A percentile compares a stretch with the other conserved stretches of the same genome.
phyloP scores from a whole-genome alignment of 2,113 vertebrate genomes.

The Penelope pileata region DNA sequence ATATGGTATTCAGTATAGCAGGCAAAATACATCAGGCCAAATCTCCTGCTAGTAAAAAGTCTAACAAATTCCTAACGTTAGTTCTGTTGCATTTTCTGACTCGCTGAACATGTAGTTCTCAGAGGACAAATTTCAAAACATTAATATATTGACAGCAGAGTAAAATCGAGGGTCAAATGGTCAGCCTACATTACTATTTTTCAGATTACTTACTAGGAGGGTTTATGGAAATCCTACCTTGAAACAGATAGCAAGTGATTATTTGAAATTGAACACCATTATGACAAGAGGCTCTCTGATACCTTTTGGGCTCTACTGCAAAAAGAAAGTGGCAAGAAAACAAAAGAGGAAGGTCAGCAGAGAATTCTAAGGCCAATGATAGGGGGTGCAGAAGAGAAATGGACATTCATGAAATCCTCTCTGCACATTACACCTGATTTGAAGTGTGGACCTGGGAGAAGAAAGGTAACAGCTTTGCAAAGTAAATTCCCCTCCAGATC shows the following conservation, averaged over 20 bases:
- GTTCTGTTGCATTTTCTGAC: slow-evolving; percentile 8
- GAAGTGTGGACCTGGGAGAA: neutral
- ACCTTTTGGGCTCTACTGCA: neutral
- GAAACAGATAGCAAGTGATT: slow-evolving; percentile 23
- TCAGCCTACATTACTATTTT: neutral
- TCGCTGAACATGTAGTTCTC: neutral
- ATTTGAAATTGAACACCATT: neutral
- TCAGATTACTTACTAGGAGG: slow-evolving; percentile 25
- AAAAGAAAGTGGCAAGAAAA: neutral
- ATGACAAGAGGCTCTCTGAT: neutral
- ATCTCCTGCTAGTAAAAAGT: neutral
- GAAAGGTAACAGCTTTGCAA: neutral
- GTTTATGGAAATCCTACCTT: slow-evolving; percentile 20
- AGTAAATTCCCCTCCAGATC: neutral
- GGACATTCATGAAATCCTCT: neutral
- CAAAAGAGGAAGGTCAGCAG: neutral
- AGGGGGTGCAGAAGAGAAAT: neutral
- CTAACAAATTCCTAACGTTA: slow-evolving; percentile 3
- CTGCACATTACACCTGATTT: neutral
- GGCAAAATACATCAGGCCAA: neutral
- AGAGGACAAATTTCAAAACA: neutral
- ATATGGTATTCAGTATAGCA: neutral
- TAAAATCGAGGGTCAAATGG: slow-evolving; percentile 26
- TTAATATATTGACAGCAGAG: neutral
- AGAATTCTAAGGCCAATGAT: neutral